Percentiles rank a stretch among this genome's conserved stretches.
Conservation (phyloP, 1,140 invertebrate genomes). For the Cyclargus thomasi region DNA sequence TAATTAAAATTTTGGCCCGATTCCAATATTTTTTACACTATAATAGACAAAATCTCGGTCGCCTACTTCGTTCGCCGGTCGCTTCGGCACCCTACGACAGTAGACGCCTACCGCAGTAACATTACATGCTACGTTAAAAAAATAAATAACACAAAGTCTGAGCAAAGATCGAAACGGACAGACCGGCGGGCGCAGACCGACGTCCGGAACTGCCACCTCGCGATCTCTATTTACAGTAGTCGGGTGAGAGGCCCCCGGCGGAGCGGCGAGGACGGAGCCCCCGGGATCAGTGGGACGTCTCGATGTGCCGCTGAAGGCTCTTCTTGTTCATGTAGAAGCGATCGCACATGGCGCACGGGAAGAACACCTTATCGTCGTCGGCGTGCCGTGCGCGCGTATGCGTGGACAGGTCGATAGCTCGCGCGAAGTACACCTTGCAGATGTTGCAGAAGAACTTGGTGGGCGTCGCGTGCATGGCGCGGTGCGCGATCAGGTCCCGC, state of each 20-base stretch:
- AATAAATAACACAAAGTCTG: constrained; percentile 62
- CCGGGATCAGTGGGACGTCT: constrained; percentile 59
- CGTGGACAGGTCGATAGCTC: constrained; percentile 73
- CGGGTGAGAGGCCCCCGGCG: too few species aligned
- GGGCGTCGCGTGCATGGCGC: constrained; percentile 65
- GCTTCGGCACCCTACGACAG: neutral
- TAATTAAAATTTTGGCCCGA: constrained; percentile 68
- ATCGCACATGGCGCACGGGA: constrained; percentile 72
- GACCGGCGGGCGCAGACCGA: too few species aligned
- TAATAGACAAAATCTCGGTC: neutral
- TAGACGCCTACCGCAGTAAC: constrained; percentile 15
- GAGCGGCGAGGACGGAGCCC: neutral
- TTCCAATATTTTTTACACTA: constrained; percentile 34
- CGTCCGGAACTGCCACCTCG: too few species aligned
- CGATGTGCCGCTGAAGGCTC: constrained; percentile 71
- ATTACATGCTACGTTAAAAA: constrained; percentile 26
- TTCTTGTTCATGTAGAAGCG: constrained; percentile 73
- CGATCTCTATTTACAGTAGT: neutral
- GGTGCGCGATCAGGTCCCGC: constrained; percentile 62
- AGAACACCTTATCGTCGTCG: constrained; percentile 67
- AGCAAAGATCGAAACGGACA: constrained; percentile 57
- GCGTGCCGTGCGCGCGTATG: constrained; percentile 75
- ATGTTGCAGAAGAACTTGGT: constrained; percentile 74
- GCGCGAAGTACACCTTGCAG: constrained; percentile 75
- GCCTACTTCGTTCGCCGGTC: neutral